Conservation (phyloP, 2,113 vertebrate species). For the Cynoglossus semilaevis region DNA sequence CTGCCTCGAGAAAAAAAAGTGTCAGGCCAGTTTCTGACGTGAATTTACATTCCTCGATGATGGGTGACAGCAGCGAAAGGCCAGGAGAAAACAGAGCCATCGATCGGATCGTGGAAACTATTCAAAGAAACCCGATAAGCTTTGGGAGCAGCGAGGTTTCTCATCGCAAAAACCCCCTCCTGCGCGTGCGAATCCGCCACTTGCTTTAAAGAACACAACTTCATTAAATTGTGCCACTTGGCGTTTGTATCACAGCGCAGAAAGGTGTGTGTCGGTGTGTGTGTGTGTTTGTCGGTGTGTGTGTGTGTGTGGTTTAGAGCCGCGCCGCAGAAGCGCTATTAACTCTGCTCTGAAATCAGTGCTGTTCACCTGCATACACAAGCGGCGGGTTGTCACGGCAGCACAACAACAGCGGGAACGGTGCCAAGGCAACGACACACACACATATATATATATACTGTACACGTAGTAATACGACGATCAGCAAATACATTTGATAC, state of each 20-base stretch:
- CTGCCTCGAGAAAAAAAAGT: constrained; percentile 76
- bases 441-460: background rate
- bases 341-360: constrained; percentile 71
- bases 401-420: constrained; percentile 43
- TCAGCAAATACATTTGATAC: no score
- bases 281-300: background rate
- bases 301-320: constrained; percentile 57
- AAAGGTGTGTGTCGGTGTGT: no score
- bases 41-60: constrained; percentile 92
- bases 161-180: constrained; percentile 38
- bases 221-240: constrained; percentile 92
- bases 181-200: constrained; percentile 36
- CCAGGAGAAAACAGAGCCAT: constrained; percentile 94
- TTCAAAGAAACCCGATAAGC: constrained; percentile 93
- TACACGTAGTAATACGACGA: no score
- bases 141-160: constrained; percentile 76
- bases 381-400: constrained; percentile 65
- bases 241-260: constrained; percentile 74
- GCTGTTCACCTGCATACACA: constrained; percentile 81
- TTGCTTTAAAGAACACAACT: constrained; percentile 91
- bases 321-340: constrained; percentile 76
- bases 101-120: constrained; percentile 91
- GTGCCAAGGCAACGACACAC: constrained; percentile 37
- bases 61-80: constrained; percentile 95
- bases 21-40: constrained; percentile 94